Evolutionary conservation across 2,113 vertebrate genomes (phyloP).

Genomic region (Burhinus oedicnemus): DNA sequence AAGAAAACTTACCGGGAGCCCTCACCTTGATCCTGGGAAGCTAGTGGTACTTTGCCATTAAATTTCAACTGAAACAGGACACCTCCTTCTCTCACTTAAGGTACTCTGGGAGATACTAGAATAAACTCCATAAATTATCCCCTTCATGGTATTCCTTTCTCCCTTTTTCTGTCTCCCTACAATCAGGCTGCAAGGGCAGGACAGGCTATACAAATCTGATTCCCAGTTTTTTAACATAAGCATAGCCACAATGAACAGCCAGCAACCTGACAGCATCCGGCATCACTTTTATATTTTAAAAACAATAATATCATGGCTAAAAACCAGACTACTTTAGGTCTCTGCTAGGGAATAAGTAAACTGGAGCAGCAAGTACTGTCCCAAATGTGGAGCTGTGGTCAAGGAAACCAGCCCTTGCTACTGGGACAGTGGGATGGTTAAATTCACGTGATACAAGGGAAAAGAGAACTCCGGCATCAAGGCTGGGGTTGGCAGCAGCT

Average conservation of each 20-base stretch:
- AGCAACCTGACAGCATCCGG: neutral
- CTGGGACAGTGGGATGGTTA: neutral
- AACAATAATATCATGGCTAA: neutral
- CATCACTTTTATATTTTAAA: neutral
- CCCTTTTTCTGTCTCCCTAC: neutral
- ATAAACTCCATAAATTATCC: neutral
- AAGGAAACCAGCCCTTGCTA: neutral
- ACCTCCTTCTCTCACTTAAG: neutral
- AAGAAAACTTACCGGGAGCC: neutral
- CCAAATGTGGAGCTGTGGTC: neutral
- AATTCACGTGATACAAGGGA: neutral
- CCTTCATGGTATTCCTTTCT: neutral
- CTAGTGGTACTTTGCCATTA: neutral
- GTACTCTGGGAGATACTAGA: neutral
- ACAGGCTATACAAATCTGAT: neutral
- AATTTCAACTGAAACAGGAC: neutral
- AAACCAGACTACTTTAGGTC: neutral
- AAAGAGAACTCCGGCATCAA: neutral
- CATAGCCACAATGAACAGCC: neutral
- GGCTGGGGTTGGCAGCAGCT: neutral
- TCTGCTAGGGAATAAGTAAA: neutral
- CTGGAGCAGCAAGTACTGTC: neutral
- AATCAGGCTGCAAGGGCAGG: neutral
- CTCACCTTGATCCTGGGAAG: neutral
- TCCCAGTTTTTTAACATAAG: neutral